Percentiles rank a stretch among this genome's conserved stretches.
Conservation (phyloP, 1,140 invertebrate genomes). For the Ips nitidus region DNA sequence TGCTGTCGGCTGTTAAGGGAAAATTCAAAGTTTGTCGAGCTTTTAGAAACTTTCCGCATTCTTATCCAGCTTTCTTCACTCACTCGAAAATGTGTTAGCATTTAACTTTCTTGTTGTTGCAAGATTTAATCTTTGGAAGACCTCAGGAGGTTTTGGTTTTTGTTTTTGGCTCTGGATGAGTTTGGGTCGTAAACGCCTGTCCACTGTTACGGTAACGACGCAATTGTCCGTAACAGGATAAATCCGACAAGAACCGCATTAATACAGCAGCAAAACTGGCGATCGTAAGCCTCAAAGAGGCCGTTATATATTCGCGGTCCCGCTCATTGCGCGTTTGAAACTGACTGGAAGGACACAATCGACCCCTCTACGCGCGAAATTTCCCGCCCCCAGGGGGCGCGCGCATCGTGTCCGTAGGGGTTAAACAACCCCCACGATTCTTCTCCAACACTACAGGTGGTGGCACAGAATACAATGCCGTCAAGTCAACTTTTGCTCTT, state of each 20-base stretch:
- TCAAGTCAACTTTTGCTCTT: slow-evolving; percentile 29
- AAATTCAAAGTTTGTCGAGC: slow-evolving; percentile 7
- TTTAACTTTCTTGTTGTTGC: not conserved
- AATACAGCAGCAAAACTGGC: slow-evolving; percentile 21
- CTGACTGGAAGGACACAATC: slow-evolving; percentile 44
- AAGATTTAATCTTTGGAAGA: too few species aligned
- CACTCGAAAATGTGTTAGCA: not conserved
- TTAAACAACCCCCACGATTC: slow-evolving; percentile 10
- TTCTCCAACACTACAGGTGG: slow-evolving; percentile 47
- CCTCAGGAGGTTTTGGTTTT: too few species aligned
- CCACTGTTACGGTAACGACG: not conserved
- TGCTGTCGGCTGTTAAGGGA: slow-evolving; percentile 27
- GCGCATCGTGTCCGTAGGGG: slow-evolving; percentile 29
- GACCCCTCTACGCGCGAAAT: slow-evolving; percentile 41
- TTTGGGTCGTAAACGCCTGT: too few species aligned
- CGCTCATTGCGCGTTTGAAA: slow-evolving; percentile 47
- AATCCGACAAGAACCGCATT: slow-evolving; percentile 21
- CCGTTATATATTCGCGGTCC: slow-evolving; percentile 47
- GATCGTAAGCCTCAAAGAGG: slow-evolving; percentile 36
- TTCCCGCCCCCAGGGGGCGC: slow-evolving; percentile 42
- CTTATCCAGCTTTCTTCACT: not conserved
- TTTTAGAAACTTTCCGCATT: slow-evolving; percentile 10
- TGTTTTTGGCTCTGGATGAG: not conserved
- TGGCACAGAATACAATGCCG: slow-evolving; percentile 31
- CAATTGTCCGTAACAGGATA: not conserved